These are phyloP conservation scores for Periphyllus acericola DNA, from an alignment of 2,888 invertebrate genomes.

Conservation along the genomic window DNA sequence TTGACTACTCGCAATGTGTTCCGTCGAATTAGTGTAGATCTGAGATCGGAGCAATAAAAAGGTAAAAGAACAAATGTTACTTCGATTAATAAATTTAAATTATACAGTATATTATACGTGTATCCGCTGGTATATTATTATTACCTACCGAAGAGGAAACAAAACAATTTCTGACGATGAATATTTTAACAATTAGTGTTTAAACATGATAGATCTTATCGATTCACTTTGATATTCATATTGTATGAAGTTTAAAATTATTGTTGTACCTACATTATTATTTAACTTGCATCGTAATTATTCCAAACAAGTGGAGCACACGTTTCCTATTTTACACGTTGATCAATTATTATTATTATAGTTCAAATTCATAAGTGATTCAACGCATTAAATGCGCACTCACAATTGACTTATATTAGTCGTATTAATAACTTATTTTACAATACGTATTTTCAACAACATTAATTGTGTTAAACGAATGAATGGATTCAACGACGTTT, in stretches of 20 bases:
- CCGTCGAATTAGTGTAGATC: background rate
- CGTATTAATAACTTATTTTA: constrained; percentile 24
- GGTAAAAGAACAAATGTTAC: constrained; percentile 13
- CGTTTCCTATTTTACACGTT: constrained; percentile 3
- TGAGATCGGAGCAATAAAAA: background rate
- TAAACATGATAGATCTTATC: constrained; percentile 31
- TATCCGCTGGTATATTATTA: background rate
- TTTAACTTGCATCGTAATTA: background rate
- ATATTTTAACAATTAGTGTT: constrained; percentile 10
- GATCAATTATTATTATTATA: constrained; percentile 21
- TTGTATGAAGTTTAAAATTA: background rate
- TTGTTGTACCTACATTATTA: background rate
- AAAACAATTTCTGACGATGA: constrained; percentile 24
- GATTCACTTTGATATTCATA: background rate
- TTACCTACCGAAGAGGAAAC: constrained; percentile 5
- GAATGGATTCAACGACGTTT: background rate
- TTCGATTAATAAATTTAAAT: constrained; percentile 41
- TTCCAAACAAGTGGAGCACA: background rate
- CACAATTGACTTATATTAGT: constrained; percentile 1
- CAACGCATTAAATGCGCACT: background rate
- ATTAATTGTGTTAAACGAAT: constrained; percentile 5
- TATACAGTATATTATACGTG: background rate
- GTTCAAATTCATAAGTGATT: constrained; percentile 25
- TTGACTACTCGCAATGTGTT: background rate
- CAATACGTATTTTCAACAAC: background rate